These are phyloP conservation scores for Bombyx mandarina DNA, from an alignment of 1,140 invertebrate genomes.

Conservation along the genomic window DNA sequence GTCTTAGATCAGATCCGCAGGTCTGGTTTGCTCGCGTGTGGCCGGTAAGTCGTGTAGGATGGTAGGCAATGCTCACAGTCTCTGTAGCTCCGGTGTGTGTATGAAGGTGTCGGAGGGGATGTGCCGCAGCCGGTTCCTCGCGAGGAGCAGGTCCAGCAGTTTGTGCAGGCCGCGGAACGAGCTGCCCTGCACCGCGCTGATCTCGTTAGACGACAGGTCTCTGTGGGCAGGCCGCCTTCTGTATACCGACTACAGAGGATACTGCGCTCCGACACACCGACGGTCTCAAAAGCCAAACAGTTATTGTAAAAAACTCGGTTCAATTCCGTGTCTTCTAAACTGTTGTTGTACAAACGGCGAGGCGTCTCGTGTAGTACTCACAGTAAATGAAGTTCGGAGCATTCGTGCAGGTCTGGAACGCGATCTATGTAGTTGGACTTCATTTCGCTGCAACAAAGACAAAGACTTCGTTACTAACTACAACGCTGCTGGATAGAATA, in stretches of 20 bases:
- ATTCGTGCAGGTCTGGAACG: conserved; percentile 81
- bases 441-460: conserved; percentile 77
- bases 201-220: conserved; percentile 89
- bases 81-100: conserved; percentile 84
- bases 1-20: not conserved
- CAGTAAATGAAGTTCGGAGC: conserved; percentile 86
- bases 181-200: conserved; percentile 77
- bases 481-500: not conserved
- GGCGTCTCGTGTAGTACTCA: conserved; percentile 75
- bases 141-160: conserved; percentile 88
- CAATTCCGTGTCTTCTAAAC: not conserved
- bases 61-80: conserved; percentile 80
- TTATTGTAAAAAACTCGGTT: too few relatives aligned
- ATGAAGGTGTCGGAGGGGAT: conserved; percentile 85
- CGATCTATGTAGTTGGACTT: conserved; percentile 83
- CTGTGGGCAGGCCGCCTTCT: conserved; percentile 70
- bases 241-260: too few relatives aligned
- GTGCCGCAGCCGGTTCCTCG: conserved; percentile 83
- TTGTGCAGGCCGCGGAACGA: conserved; percentile 79
- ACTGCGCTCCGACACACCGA: too few relatives aligned
- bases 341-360: not conserved
- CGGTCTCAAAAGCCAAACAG: too few relatives aligned
- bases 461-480: conserved; percentile 1
- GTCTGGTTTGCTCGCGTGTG: not conserved
- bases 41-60: not conserved